phyloP scores from a whole-genome alignment of 2,888 invertebrate species.

The Stegana nigrithorax region DNA sequence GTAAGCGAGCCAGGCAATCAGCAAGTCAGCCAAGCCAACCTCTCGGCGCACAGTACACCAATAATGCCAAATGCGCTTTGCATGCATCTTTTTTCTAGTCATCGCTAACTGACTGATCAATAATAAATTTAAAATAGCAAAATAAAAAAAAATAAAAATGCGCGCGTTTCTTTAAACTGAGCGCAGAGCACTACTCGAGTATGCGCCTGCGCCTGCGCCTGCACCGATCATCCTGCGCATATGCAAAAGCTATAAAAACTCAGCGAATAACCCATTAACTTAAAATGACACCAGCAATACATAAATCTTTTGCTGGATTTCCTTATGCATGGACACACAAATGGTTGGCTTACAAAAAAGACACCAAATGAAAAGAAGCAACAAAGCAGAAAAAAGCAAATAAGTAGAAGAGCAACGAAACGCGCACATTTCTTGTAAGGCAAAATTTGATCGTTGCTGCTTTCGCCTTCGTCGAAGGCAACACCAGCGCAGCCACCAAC shows the following conservation, averaged over 20 bases:
- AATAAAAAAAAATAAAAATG: conserved; percentile 4
- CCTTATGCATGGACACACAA: not conserved
- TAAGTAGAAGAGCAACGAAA: no score
- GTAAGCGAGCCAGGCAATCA: not conserved
- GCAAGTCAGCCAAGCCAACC: not conserved
- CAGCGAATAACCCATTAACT: conserved; percentile 61
- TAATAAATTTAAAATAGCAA: conserved; percentile 32
- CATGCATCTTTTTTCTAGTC: no score
- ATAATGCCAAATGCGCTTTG: not conserved
- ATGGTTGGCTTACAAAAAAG: not conserved
- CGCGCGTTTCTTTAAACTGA: not conserved
- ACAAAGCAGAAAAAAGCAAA: conserved; percentile 1
- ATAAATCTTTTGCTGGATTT: conserved; percentile 52
- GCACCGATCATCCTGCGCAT: conserved; percentile 33
- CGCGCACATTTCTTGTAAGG: no score
- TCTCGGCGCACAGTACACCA: not conserved
- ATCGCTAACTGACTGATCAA: conserved; percentile 38
- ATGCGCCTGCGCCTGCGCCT: not conserved
- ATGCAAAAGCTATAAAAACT: conserved; percentile 44
- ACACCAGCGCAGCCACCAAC: no score
- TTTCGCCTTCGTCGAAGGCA: not conserved
- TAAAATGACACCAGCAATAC: conserved; percentile 61
- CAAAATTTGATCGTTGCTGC: not conserved
- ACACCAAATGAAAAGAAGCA: conserved; percentile 7
- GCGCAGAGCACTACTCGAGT: not conserved